phyloP scores from a whole-genome alignment of 2,113 vertebrate species.

The Electrona antarctica region DNA sequence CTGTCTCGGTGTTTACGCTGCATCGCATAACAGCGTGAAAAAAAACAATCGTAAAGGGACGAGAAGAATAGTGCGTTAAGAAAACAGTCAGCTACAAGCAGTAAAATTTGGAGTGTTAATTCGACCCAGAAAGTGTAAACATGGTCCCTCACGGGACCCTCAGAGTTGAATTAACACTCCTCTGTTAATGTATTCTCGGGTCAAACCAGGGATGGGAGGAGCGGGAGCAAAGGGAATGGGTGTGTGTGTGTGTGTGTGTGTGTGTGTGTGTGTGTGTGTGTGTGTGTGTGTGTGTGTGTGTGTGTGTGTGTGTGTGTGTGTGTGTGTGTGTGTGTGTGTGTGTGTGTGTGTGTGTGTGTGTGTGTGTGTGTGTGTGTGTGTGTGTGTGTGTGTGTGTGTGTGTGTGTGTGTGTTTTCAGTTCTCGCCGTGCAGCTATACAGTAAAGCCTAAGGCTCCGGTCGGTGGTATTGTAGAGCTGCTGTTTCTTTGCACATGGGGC shows the following conservation, averaged over 20 bases:
- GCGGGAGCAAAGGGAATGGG: constrained; percentile 1
- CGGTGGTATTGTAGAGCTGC: constrained; percentile 29
- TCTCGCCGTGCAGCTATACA: constrained; percentile 20
- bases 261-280: constrained; percentile 11
- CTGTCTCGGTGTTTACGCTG: constrained; percentile 13
- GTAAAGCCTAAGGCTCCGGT: constrained; percentile 10
- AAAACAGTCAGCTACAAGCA: background rate
- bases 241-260: constrained; percentile 19
- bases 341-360: background rate
- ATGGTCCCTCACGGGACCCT: too few relatives aligned
- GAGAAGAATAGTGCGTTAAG: background rate
- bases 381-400: constrained; percentile 22
- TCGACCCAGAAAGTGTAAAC: too few relatives aligned
- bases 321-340: constrained; percentile 16
- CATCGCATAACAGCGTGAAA: background rate
- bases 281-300: background rate
- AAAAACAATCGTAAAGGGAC: constrained; percentile 10
- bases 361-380: constrained; percentile 9
- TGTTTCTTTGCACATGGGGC: constrained; percentile 55
- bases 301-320: constrained; percentile 25
- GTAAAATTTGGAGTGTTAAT: too few relatives aligned
- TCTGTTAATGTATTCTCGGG: constrained; percentile 1
- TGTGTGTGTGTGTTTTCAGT: constrained; percentile 17
- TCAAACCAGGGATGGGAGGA: constrained; percentile 5
- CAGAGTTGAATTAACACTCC: constrained; percentile 3